Base-by-base conservation (phyloP, 2,888 invertebrate genomes). In the Tenthredo distinguenda region DNA sequence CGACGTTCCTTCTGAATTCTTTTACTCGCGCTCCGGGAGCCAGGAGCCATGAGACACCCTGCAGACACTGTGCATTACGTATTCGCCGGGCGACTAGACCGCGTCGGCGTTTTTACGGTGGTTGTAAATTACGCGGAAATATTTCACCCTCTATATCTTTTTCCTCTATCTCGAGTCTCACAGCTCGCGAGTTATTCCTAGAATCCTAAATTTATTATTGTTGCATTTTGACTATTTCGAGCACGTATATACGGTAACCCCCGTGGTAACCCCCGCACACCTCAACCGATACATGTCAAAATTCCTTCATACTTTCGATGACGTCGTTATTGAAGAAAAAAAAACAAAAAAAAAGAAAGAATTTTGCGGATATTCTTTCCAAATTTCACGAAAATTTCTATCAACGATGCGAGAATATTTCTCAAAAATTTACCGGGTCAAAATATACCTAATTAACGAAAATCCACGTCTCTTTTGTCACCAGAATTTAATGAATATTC, bases 51-150 rank as follows among this genome's bases (percentile, higher is more conserved):
- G 81, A 81, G 81, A 81, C 81, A 58, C 31, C 40, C 74, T 47
- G 58, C 62, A 81, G 81, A 62, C 81, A 37, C 62, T 68, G 37
- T 50, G 85, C 88, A 91, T 91, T 91, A 90, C 86, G 89, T 91
- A 91, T 91, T 91, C 91, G 86, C 88, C 55, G 43, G 85, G 87
- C 88, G 87, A 86, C 87, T 86, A 86, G 87, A 85, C 87, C 85
- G 83, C 87, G 88, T 87, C 86, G 87, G 86, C 86, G 86, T 86
- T 88, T 87, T 88, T 88, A 87, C 88, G 88, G 89, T 86, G 87
- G 88, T 91, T 90, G 91, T 90, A 91, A 91, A 91, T 91, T 89
- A 89, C 88, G 88, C 88, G 89, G 91, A 90, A 90, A 91, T 91
- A 91, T 91, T 90, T 91, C 89, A 90, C 83, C 83, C 83, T 68